These are phyloP conservation scores for Wasmannia auropunctata DNA, from an alignment of 1,140 invertebrate species.

Conservation along the genomic window DNA sequence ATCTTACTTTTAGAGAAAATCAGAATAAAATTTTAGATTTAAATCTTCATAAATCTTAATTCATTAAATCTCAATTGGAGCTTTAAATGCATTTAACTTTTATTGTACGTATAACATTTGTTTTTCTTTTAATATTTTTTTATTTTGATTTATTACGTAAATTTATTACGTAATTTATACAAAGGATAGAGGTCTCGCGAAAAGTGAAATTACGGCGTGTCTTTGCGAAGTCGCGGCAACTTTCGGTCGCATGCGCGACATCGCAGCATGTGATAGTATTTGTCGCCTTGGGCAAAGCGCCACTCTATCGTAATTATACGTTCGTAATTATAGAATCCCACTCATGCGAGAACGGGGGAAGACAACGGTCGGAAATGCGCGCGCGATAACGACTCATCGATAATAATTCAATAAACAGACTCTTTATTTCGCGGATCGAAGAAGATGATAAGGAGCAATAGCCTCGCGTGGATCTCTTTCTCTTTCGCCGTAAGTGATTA, in stretches of 20 bases:
- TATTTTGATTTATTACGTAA: neutral
- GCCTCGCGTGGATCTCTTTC: neutral
- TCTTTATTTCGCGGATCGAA: neutral
- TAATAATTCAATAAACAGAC: constrained; percentile 42
- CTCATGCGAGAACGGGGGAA: constrained; percentile 9
- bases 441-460: constrained; percentile 12
- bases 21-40: neutral
- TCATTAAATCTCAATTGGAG: neutral
- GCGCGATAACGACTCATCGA: neutral
- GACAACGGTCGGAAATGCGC: neutral
- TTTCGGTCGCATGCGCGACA: neutral
- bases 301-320: constrained; percentile 22
- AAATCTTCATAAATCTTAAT: neutral
- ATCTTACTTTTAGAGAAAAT: neutral
- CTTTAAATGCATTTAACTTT: neutral
- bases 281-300: constrained; percentile 12
- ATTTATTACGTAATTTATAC: neutral
- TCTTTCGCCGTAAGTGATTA: neutral
- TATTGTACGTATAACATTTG: too few species aligned
- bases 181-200: neutral
- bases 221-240: neutral
- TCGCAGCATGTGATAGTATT: neutral
- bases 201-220: neutral
- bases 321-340: constrained; percentile 42
- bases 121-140: too few species aligned